phyloP scores from a whole-genome alignment of 2,797 vertebrate genomes.

The Acanthopagrus latus region DNA sequence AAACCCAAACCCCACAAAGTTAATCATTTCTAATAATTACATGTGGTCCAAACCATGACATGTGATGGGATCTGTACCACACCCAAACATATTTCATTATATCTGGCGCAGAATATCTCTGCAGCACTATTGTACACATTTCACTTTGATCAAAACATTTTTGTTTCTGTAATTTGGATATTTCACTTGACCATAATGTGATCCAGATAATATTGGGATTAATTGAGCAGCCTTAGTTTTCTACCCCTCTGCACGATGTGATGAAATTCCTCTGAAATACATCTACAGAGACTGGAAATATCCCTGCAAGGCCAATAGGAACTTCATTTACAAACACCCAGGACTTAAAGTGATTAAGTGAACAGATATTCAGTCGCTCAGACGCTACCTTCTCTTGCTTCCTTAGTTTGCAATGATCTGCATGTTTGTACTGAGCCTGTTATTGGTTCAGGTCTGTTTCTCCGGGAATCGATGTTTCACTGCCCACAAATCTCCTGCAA shows the following conservation, averaged over 20 bases:
- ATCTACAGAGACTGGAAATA: conserved; percentile 64
- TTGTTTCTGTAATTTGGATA: too few species aligned
- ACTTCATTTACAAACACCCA: not conserved
- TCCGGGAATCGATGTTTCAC: conserved; percentile 51
- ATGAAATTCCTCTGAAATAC: not conserved
- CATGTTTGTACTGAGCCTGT: conserved; percentile 69
- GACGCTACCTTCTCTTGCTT: conserved; percentile 76
- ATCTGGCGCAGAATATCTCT: too few species aligned
- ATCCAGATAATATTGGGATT: too few species aligned
- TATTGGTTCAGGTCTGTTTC: conserved; percentile 38
- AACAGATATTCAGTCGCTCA: conserved; percentile 9
- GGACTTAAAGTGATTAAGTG: conserved; percentile 1
- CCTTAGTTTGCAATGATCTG: conserved; percentile 83
- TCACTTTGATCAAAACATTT: too few species aligned
- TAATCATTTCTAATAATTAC: too few species aligned
- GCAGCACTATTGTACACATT: too few species aligned
- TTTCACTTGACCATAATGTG: too few species aligned
- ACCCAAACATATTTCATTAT: too few species aligned
- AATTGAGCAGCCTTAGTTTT: not conserved
- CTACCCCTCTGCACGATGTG: not conserved
- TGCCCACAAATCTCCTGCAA: conserved; percentile 38
- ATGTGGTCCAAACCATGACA: not conserved
- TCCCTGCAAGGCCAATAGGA: conserved; percentile 12
- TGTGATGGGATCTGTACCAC: too few species aligned
- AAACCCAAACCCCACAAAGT: not conserved